These are phyloP conservation scores for Acleris sparsana DNA, from an alignment of 2,888 invertebrate species.

Conservation along the genomic window DNA sequence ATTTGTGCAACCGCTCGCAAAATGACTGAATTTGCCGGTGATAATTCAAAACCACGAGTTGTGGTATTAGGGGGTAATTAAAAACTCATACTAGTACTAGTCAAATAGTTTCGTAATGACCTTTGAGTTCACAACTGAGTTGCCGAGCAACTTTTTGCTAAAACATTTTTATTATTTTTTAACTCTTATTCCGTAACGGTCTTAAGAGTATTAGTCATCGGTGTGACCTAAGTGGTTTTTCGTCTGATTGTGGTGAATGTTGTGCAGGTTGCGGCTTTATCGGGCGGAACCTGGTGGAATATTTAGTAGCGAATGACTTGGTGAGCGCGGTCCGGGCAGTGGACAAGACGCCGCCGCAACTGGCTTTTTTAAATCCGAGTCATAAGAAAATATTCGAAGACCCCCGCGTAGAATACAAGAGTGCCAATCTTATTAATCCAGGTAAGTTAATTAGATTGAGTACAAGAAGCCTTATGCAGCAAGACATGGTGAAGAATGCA, in stretches of 20 bases:
- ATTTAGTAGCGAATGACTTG: slow-evolving; percentile 90
- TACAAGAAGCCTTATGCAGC: not conserved
- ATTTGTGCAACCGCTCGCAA: slow-evolving; percentile 46
- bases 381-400: slow-evolving; percentile 90
- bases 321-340: slow-evolving; percentile 90
- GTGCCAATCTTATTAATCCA: slow-evolving; percentile 95
- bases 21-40: slow-evolving; percentile 76
- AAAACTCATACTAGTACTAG: slow-evolving; percentile 22
- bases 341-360: slow-evolving; percentile 96
- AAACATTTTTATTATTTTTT: slow-evolving; percentile 42
- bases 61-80: slow-evolving; percentile 77
- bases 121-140: slow-evolving; percentile 3
- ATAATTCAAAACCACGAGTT: slow-evolving; percentile 76
- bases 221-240: slow-evolving; percentile 52
- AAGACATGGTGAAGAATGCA: slow-evolving; percentile 17
- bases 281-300: slow-evolving; percentile 93
- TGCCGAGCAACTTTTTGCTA: slow-evolving; percentile 1
- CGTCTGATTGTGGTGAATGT: slow-evolving; percentile 47
- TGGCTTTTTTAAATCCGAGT: slow-evolving; percentile 92
- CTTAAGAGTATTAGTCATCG: slow-evolving; percentile 74
- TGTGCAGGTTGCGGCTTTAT: slow-evolving; percentile 95
- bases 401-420: slow-evolving; percentile 92
- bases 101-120: slow-evolving; percentile 7
- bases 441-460: slow-evolving; percentile 81
- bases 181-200: slow-evolving; percentile 64